phyloP scores from a whole-genome alignment of 1,140 invertebrate species.

The Pseudobourletiella spinata region DNA sequence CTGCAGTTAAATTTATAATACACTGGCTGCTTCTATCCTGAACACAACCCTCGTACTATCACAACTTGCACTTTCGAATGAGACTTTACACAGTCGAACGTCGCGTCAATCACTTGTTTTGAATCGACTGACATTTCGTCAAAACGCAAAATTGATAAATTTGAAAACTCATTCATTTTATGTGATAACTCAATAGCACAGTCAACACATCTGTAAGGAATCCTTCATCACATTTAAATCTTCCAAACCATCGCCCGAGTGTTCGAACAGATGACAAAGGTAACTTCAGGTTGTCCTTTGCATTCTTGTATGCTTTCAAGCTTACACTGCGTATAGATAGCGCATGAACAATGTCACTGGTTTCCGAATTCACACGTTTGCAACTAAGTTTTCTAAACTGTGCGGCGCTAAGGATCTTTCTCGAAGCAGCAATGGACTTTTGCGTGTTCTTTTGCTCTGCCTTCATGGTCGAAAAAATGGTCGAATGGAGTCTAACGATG shows the following conservation, averaged over 20 bases:
- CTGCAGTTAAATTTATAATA: constrained; percentile 28
- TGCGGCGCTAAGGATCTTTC: no score
- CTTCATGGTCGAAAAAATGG: no score
- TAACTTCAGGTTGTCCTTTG: constrained; percentile 6
- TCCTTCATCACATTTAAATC: constrained; percentile 5
- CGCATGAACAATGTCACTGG: no score
- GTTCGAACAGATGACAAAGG: constrained; percentile 6
- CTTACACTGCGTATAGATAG: no score
- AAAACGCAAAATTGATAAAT: constrained; percentile 8
- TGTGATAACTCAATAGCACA: not conserved
- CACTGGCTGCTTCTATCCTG: constrained; percentile 32
- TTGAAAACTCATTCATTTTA: not conserved
- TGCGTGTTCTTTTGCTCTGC: no score
- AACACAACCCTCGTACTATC: constrained; percentile 27
- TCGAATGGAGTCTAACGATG: no score
- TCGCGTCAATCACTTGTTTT: not conserved
- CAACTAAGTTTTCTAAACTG: no score
- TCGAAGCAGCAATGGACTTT: no score
- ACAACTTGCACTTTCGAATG: constrained; percentile 27
- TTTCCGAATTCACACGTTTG: no score
- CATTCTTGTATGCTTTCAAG: no score
- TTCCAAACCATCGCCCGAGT: not conserved
- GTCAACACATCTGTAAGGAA: constrained; percentile 5
- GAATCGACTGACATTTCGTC: constrained; percentile 17
- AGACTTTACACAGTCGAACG: not conserved